Conservation (phyloP, 2,888 invertebrate species). For the Stenodera caucasica region DNA sequence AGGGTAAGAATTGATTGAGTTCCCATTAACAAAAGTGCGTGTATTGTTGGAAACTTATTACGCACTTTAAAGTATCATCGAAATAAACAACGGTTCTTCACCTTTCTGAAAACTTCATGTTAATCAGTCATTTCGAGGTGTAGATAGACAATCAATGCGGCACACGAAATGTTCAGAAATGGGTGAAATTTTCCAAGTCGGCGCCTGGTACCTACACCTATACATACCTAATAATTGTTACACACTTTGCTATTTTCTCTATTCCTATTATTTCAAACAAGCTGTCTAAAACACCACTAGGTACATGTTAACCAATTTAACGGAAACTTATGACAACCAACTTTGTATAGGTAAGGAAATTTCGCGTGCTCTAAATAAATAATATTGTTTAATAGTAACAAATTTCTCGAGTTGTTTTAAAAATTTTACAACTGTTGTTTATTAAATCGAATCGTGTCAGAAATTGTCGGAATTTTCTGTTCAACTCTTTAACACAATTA, state of each 20-base stretch:
- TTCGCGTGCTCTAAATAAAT: not conserved
- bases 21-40: no score
- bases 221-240: slow-evolving; percentile 9
- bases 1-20: not conserved
- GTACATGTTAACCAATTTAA: not conserved
- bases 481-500: not conserved
- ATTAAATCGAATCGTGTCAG: not conserved
- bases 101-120: slow-evolving; percentile 20
- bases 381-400: no score
- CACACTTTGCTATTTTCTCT: not conserved
- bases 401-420: not conserved
- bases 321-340: not conserved
- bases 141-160: slow-evolving; percentile 32
- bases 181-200: slow-evolving; percentile 17
- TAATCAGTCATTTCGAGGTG: slow-evolving; percentile 32
- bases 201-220: slow-evolving; percentile 39
- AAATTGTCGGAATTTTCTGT: not conserved
- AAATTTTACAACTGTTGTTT: not conserved
- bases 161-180: slow-evolving; percentile 23
- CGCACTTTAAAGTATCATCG: slow-evolving; percentile 20
- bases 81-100: slow-evolving; percentile 4
- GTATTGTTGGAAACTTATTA: slow-evolving; percentile 9
- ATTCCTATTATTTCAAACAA: not conserved
- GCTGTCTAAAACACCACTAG: not conserved
- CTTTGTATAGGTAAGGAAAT: not conserved